Evolutionary conservation across 2,113 vertebrate species (phyloP), one percentile per base, ranked within the genome.

Genomic region (Castor canadensis): DNA sequence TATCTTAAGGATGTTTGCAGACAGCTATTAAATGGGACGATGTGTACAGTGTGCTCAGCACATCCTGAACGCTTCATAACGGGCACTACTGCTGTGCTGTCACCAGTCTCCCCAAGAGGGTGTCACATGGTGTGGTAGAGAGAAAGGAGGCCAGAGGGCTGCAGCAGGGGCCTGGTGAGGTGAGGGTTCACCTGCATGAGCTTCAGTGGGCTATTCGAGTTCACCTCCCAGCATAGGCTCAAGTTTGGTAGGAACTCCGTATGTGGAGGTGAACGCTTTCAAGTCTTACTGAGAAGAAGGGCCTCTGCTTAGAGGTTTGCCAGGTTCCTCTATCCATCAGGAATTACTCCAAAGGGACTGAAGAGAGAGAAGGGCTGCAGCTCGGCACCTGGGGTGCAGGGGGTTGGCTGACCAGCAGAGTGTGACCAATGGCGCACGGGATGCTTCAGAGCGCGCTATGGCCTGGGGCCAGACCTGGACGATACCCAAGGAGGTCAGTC

Each of bases 361-460:
- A 2, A 58, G 49, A 47, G 52, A 64, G 35, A 56, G 20, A 26
- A 40, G 13, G 2, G 11, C 8, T 60, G 79, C 0, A 1, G 84
- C 12, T 9, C 0, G 64, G 56, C 71, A 67, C 17, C 3, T 16
- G 40, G 8, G 11, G 95, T 0, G 0, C 16, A 0, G 9, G 38
- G 28, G 60, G 32, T 35, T 4, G n/a, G 56, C 0, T 6, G 2
- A 3, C 32, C 54, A 38, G 38, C 67, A 60, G 45, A 1, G 9
- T 19, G 17, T 35, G 54, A n/a, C 40, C 0, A 0, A 60, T 0
- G 9, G 38, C 19, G 24, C 49, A 54, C 38, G 47, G 56, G 73
- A 32, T 8, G 1, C 10, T 16, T 13, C 32, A 24, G 6, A 13
- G 72, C 22, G 13, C 38, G 0, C 0, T 1, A 62, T 0, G 2